These are phyloP conservation scores for Drosophila sordidula DNA, from an alignment of 2,888 invertebrate species.

Conservation along the genomic window DNA sequence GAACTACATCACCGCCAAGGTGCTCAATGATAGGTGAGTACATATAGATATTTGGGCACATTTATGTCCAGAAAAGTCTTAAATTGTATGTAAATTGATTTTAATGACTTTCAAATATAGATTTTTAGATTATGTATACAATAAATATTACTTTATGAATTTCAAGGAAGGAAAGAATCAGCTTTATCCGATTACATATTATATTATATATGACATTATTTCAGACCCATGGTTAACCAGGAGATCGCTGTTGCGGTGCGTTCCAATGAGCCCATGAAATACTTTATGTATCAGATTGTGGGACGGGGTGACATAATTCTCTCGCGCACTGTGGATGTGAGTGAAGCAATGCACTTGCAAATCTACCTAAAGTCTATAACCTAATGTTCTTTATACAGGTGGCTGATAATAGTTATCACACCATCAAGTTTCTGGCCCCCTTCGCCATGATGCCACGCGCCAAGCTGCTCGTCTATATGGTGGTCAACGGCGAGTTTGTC, in stretches of 20 bases:
- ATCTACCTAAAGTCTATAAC: not conserved
- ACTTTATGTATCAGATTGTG: slow-evolving; percentile 92
- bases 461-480: slow-evolving; percentile 92
- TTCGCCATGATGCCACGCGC: slow-evolving; percentile 94
- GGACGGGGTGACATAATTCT: slow-evolving; percentile 94
- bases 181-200: no score
- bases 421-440: slow-evolving; percentile 88
- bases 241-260: slow-evolving; percentile 91
- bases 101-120: no score
- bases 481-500: slow-evolving; percentile 91
- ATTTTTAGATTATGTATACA: no score
- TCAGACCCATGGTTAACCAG: slow-evolving; percentile 88
- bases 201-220: not conserved
- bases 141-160: no score
- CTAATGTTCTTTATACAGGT: slow-evolving; percentile 62
- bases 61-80: no score
- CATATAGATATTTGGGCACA: no score
- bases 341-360: slow-evolving; percentile 10
- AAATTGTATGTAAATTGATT: no score
- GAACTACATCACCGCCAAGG: slow-evolving; percentile 84
- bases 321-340: slow-evolving; percentile 90
- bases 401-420: slow-evolving; percentile 77
- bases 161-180: no score
- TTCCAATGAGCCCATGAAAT: slow-evolving; percentile 91
- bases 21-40: slow-evolving; percentile 86